A percentile compares a stretch with the other conserved stretches of the same genome.
Conservation (phyloP, 2,888 invertebrate genomes). For the Monoplex corrugatus region DNA sequence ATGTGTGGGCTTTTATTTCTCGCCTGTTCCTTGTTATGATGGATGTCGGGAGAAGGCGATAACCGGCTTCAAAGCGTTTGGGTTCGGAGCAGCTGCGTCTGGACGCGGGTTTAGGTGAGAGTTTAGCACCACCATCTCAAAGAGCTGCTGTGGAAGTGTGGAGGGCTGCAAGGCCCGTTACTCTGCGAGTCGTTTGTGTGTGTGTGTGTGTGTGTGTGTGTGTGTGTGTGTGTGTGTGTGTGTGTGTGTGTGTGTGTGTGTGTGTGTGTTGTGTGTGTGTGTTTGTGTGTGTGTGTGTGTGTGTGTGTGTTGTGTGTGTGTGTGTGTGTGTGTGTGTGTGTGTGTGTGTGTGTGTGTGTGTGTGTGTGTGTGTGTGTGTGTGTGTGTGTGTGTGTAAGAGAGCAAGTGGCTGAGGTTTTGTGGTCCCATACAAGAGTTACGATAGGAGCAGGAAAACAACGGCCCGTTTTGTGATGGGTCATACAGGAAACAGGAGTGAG, state of each 20-base stretch:
- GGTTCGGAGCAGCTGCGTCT: background rate
- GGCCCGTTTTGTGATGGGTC: no score
- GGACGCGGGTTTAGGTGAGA: background rate
- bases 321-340: background rate
- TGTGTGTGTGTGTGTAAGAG: background rate
- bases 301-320: no score
- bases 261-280: background rate
- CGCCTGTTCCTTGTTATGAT: conserved; percentile 15
- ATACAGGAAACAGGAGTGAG: no score
- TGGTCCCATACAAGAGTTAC: no score
- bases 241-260: background rate
- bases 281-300: background rate
- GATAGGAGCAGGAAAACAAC: no score
- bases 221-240: background rate
- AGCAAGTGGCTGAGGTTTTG: no score
- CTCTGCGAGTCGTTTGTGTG: no score
- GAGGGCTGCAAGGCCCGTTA: no score
- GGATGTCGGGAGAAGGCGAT: background rate
- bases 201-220: background rate
- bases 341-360: background rate
- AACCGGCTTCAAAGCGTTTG: conserved; percentile 24
- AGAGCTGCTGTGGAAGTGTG: background rate
- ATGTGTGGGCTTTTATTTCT: conserved; percentile 23
- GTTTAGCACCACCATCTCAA: background rate
- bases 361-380: background rate